Percentiles rank a stretch among this genome's conserved stretches.
Evolutionary conservation across 2,797 vertebrate species (phyloP).

Genomic region (Falco peregrinus): DNA sequence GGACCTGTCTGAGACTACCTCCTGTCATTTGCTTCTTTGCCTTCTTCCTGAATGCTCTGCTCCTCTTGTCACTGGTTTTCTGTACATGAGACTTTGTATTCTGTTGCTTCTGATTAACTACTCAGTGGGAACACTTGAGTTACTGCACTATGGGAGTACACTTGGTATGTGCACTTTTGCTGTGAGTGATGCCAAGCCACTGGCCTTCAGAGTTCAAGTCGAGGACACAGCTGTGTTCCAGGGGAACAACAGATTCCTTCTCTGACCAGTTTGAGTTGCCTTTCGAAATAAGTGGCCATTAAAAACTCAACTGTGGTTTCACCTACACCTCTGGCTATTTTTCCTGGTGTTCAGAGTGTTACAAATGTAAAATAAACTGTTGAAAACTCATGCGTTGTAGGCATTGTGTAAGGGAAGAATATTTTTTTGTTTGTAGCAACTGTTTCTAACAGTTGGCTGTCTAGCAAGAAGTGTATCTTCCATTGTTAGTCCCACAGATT

Average conservation of each 20-base stretch:
- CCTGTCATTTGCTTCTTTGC: neutral
- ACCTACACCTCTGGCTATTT: neutral
- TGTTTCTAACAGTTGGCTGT: neutral
- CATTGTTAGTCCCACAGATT: neutral
- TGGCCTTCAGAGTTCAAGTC: neutral
- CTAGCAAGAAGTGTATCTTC: neutral
- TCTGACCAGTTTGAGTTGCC: neutral
- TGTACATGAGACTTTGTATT: neutral
- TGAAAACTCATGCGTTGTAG: neutral
- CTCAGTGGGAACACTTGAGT: neutral
- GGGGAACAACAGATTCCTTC: neutral
- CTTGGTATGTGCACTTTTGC: neutral
- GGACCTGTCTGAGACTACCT: neutral
- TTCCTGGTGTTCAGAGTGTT: neutral
- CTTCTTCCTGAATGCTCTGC: neutral
- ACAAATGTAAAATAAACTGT: neutral
- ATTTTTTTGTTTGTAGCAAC: neutral
- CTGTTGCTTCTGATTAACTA: neutral
- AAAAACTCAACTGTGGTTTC: neutral
- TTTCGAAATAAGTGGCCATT: neutral
- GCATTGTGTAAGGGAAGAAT: neutral
- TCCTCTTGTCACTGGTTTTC: neutral
- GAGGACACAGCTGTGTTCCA: neutral
- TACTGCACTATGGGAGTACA: accelerated
- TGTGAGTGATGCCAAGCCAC: neutral